Percentiles rank a stretch among this genome's conserved stretches.
Conservation (phyloP, 1,140 invertebrate genomes). For the Neelides sp. region DNA sequence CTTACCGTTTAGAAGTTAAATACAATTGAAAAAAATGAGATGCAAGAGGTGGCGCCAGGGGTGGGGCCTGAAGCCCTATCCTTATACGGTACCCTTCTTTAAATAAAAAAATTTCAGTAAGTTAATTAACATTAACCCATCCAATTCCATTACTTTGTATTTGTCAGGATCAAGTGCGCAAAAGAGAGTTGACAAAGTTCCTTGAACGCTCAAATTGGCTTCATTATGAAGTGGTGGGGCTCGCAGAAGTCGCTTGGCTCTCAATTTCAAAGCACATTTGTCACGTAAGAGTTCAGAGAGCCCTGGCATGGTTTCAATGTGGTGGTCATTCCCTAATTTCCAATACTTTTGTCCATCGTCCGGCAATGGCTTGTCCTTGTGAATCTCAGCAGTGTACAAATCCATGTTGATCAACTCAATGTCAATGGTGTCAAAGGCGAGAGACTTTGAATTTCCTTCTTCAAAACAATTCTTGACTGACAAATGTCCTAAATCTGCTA, state of each 20-base stretch:
- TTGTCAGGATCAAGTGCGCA: conserved; percentile 68
- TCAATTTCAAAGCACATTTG: conserved; percentile 62
- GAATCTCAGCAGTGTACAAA: conserved; percentile 52
- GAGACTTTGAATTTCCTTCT: conserved; percentile 1
- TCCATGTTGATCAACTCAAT: conserved; percentile 71
- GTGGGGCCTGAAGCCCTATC: no score
- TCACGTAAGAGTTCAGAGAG: conserved; percentile 56
- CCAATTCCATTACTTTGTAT: conserved; percentile 60
- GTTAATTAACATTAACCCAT: no score
- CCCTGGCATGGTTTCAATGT: conserved; percentile 8
- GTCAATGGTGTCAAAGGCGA: conserved; percentile 32
- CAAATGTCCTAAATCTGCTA: conserved; percentile 69
- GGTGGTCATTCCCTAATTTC: conserved; percentile 14
- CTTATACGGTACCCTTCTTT: no score
- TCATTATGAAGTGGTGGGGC: conserved; percentile 26
- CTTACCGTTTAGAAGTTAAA: background rate
- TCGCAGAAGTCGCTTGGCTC: conserved; percentile 49
- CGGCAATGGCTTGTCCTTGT: conserved; percentile 4
- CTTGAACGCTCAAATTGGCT: conserved; percentile 53
- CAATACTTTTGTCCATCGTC: conserved; percentile 13
- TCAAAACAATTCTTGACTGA: conserved; percentile 59
- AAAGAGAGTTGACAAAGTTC: conserved; percentile 71
- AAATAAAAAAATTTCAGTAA: no score
- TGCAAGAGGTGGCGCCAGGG: no score
- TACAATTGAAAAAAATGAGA: no score